phyloP scores from a whole-genome alignment of 2,888 invertebrate species.

The Mythimna ferrago region DNA sequence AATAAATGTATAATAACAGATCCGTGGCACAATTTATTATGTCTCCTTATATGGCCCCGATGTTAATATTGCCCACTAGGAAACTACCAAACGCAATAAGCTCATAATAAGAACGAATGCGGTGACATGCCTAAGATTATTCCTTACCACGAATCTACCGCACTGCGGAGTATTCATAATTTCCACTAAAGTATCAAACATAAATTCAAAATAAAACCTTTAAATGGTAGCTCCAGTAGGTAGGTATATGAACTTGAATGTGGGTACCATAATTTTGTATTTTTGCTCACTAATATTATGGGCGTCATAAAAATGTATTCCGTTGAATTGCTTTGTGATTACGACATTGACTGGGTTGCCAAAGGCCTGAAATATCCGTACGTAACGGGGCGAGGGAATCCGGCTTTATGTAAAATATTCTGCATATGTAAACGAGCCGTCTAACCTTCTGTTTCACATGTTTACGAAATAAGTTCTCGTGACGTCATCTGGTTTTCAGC shows the following conservation, averaged over 20 bases:
- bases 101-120: conserved; percentile 80
- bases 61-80: conserved; percentile 62
- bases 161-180: conserved; percentile 81
- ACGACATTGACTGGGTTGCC: conserved; percentile 50
- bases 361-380: conserved; percentile 38
- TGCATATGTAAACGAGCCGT: conserved; percentile 58
- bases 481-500: conserved; percentile 54
- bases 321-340: conserved; percentile 50
- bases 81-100: conserved; percentile 69
- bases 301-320: conserved; percentile 61
- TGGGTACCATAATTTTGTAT: conserved; percentile 66
- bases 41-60: conserved; percentile 39
- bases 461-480: conserved; percentile 59
- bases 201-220: conserved; percentile 79
- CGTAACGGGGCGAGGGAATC: conserved; percentile 42
- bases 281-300: conserved; percentile 65
- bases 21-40: conserved; percentile 47
- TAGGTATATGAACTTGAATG: conserved; percentile 70
- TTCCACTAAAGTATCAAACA: conserved; percentile 78
- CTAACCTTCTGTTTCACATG: conserved; percentile 60
- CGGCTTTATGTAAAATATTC: conserved; percentile 58
- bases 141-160: conserved; percentile 76
- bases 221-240: conserved; percentile 69
- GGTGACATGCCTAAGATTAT: conserved; percentile 82
- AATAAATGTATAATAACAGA: conserved; percentile 54